Percentiles rank a stretch among this genome's conserved stretches.
Conservation (phyloP, 2,888 invertebrate species). For the Epinotia bilunana region DNA sequence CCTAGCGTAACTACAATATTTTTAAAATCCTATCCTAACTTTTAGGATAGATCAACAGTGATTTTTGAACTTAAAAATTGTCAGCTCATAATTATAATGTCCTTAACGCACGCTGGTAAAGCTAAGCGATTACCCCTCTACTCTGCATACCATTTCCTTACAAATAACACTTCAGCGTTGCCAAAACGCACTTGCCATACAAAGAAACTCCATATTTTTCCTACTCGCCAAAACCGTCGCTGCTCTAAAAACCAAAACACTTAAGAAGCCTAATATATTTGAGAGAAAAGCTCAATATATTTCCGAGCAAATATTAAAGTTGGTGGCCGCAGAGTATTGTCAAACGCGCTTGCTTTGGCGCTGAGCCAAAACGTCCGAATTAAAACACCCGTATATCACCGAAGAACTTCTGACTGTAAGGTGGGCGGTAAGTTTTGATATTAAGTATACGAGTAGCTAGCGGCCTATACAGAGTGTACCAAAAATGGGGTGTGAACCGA, state of each 20-base stretch:
- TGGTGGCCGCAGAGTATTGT: constrained; percentile 52
- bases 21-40: too few relatives aligned
- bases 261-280: constrained; percentile 50
- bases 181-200: constrained; percentile 2
- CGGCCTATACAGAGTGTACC: too few relatives aligned
- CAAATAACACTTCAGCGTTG: background rate
- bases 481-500: too few relatives aligned
- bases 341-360: constrained; percentile 58
- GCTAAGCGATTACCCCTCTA: too few relatives aligned
- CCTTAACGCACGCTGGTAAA: too few relatives aligned
- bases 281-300: constrained; percentile 62
- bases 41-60: too few relatives aligned
- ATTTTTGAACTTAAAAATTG: too few relatives aligned
- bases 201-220: background rate
- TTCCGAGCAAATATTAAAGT: constrained; percentile 67
- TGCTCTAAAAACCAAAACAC: constrained; percentile 35
- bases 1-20: too few relatives aligned
- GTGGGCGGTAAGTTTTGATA: constrained; percentile 45
- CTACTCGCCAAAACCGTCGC: background rate
- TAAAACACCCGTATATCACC: constrained; percentile 70
- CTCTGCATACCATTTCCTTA: too few relatives aligned
- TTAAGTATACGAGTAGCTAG: background rate
- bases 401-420: constrained; percentile 61
- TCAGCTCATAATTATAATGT: too few relatives aligned
- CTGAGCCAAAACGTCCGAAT: constrained; percentile 59